Evolutionary conservation across 2,113 vertebrate species (phyloP), one percentile per base, ranked within the genome.

Genomic region (Poecilia latipinna): DNA sequence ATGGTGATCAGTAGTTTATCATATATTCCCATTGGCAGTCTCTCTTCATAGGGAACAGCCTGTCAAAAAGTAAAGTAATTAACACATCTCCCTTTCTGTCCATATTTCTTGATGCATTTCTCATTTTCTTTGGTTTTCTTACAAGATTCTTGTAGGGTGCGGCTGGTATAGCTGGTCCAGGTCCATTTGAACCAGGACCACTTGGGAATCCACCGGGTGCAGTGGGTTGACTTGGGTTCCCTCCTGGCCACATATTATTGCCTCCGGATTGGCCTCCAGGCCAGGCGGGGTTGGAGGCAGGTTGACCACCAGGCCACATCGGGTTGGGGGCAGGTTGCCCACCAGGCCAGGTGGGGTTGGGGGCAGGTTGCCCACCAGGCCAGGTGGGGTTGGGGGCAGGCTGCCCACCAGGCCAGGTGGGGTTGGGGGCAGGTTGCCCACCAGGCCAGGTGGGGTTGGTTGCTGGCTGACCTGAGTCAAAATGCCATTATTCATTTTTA

Each of bases 1-100:
- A 92, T 89, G 75, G 78, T 85, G 77, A 92, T 90, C 31, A 91
- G 68, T 61, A 86, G 24, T 60, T 85, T 88, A 67, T 89, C 65
- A 8, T 26, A 1, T 22, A 75, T 6, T 72, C 91, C 88, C 2
- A 0, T 0, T 0, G 65, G 77, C 19, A 91, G 67, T 2, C 0
- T 0, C 3, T 51, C 13, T 0, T 1, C 1, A 48, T 66, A 80
- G 0, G 89, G 89, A n/a, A 89, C 42, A 0, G 0, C 0, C 91
- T 92, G 87, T 15, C 15, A 60, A 76, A 28, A 57, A 17, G 33
- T 3, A 33, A 65, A 61, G 4, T 42, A 33, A 70, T 67, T 67
- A 70, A 4, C 22, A 69, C 37, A 63, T 15, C 62, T 68, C 3
- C 13, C 31, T 63, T 28, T 28, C 24, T 44, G 15, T 33, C 44